phyloP scores from a whole-genome alignment of 2,888 invertebrate genomes.

The Ophion obscuratus region DNA sequence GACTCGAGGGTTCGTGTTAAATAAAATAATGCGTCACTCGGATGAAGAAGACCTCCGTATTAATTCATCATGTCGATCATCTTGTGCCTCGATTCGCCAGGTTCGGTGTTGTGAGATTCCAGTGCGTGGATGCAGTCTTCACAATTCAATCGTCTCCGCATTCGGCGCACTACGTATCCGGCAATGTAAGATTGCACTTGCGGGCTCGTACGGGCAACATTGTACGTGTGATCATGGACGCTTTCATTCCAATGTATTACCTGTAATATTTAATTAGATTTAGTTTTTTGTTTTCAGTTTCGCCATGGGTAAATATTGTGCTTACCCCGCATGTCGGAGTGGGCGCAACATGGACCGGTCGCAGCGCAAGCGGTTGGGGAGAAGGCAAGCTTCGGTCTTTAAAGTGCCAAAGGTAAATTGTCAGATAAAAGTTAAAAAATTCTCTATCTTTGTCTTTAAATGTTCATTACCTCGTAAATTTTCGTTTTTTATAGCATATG shows the following conservation, averaged over 20 bases:
- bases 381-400: constrained; percentile 10
- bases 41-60: no score
- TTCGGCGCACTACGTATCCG: no score
- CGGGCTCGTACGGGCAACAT: no score
- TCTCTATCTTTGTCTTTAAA: constrained; percentile 9
- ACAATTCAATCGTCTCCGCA: no score
- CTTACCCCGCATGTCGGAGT: constrained; percentile 4
- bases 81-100: no score
- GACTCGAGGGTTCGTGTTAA: no score
- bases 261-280: constrained; percentile 4
- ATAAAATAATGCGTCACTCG: no score
- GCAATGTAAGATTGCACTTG: no score
- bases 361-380: constrained; percentile 12
- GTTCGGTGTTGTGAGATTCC: no score
- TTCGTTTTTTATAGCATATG: constrained; percentile 28
- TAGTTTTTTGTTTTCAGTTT: constrained; percentile 27
- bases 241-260: not conserved
- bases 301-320: constrained; percentile 12
- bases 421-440: constrained; percentile 2
- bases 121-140: no score
- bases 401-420: constrained; percentile 19
- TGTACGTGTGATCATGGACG: no score
- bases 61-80: no score
- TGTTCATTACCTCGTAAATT: constrained; percentile 19
- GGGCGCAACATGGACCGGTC: constrained; percentile 1